Conservation (phyloP, 1,140 invertebrate genomes). For the Papilio glaucus region DNA sequence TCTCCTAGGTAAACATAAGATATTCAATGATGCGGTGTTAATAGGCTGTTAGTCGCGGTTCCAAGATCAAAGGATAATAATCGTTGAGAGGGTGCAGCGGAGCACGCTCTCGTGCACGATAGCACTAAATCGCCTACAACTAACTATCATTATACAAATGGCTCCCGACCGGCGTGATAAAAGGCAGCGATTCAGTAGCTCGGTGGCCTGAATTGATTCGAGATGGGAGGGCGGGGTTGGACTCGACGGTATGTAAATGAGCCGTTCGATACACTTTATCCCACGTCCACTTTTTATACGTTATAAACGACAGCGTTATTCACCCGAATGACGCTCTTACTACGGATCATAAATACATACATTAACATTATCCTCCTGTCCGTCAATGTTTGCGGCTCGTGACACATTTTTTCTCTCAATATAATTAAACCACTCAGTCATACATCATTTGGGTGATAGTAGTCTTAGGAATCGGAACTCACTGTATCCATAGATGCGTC, state of each 20-base stretch:
- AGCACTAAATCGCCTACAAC: constrained; percentile 34
- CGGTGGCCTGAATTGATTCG: constrained; percentile 35
- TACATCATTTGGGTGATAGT: no score
- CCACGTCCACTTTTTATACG: constrained; percentile 29
- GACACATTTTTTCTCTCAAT: neutral
- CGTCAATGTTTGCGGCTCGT: neutral
- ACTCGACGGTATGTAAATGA: constrained; percentile 27
- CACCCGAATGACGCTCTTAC: constrained; percentile 5
- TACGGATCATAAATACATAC: constrained; percentile 8
- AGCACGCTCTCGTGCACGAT: constrained; percentile 32
- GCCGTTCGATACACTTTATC: constrained; percentile 24
- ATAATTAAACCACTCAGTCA: neutral
- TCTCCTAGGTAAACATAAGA: neutral
- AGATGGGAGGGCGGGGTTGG: constrained; percentile 28
- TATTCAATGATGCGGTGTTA: constrained; percentile 31
- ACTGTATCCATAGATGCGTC: no score
- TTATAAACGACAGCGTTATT: constrained; percentile 11
- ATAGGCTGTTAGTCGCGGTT: constrained; percentile 26
- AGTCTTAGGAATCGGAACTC: no score
- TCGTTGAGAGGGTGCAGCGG: constrained; percentile 33
- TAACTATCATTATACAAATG: constrained; percentile 37
- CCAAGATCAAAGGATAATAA: constrained; percentile 37
- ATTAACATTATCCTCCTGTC: neutral
- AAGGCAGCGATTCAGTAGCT: constrained; percentile 36
- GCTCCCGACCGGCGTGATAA: constrained; percentile 34